Percentiles rank a stretch among this genome's conserved stretches.
phyloP scores from a whole-genome alignment of 2,797 vertebrate species.

The Peromyscus eremicus region DNA sequence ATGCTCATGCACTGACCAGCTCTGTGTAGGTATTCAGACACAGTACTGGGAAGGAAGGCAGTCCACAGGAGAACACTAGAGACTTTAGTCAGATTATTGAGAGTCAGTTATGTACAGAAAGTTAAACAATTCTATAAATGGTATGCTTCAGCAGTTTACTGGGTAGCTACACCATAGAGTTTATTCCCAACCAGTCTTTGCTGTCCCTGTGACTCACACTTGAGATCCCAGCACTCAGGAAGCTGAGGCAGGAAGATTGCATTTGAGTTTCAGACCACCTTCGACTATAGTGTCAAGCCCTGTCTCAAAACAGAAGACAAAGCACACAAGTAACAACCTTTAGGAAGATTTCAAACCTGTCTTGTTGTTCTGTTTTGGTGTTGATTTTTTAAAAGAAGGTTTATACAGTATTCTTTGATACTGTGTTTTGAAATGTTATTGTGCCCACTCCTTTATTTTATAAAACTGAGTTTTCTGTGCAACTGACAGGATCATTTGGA shows the following conservation, averaged over 20 bases:
- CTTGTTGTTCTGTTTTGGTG: neutral
- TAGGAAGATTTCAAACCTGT: slow-evolving; percentile 24
- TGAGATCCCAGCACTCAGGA: neutral
- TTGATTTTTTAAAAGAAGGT: slow-evolving; percentile 48
- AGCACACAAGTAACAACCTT: neutral
- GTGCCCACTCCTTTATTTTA: neutral
- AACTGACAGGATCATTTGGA: neutral
- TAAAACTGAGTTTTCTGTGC: slow-evolving; percentile 14
- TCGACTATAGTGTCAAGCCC: neutral
- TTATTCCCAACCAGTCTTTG: neutral
- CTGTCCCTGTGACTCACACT: neutral
- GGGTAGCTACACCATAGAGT: neutral
- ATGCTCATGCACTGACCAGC: neutral
- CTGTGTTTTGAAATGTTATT: slow-evolving; percentile 45
- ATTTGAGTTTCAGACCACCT: neutral
- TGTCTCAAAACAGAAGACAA: neutral
- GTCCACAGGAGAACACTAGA: neutral
- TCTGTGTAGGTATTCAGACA: neutral
- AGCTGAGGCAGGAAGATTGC: neutral
- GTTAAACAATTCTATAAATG: neutral
- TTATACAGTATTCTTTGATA: slow-evolving; percentile 3
- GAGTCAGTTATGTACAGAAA: neutral
- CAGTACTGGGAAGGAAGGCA: neutral
- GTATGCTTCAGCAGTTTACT: neutral
- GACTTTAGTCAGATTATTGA: neutral